Percentiles rank a stretch among this genome's conserved stretches.
Evolutionary conservation across 35 echinoderm and acorn worm species (phyloP).

Genomic region (Amphiura filiformis): DNA sequence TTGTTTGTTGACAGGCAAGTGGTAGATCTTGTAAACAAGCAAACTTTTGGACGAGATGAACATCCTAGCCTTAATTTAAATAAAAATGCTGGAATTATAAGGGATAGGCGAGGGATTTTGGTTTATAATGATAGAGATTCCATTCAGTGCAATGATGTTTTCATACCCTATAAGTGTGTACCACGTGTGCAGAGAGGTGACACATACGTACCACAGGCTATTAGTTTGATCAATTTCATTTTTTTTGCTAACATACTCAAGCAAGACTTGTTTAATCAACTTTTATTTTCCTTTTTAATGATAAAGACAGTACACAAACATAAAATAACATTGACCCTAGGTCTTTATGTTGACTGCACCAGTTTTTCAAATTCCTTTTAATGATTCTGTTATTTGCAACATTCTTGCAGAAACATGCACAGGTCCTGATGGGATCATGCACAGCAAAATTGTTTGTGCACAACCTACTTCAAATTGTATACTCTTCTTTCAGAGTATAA

Average conservation of each 20-base stretch:
- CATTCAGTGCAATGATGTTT: background rate
- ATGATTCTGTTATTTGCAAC: too few species aligned
- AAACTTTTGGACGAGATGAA: too few species aligned
- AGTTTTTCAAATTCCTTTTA: background rate
- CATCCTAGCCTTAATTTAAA: too few species aligned
- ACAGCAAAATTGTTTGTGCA: background rate
- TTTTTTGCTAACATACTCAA: background rate
- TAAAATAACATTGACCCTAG: background rate
- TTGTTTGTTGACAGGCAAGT: too few species aligned
- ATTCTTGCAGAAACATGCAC: too few species aligned
- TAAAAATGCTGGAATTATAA: too few species aligned
- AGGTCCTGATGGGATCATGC: background rate
- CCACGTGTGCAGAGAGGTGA: background rate
- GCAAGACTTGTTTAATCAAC: background rate
- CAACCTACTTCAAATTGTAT: too few species aligned
- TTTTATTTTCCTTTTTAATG: background rate
- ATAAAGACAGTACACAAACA: background rate
- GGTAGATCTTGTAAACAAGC: too few species aligned
- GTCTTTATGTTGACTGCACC: background rate
- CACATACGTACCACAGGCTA: background rate
- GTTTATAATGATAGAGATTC: background rate
- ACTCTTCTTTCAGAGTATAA: too few species aligned
- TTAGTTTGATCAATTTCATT: background rate
- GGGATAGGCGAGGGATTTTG: too few species aligned
- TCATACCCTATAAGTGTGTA: background rate